A percentile compares a stretch with the other conserved stretches of the same genome.
Evolutionary conservation across 2,888 invertebrate species (phyloP).

Genomic region (Corbicula japonica): DNA sequence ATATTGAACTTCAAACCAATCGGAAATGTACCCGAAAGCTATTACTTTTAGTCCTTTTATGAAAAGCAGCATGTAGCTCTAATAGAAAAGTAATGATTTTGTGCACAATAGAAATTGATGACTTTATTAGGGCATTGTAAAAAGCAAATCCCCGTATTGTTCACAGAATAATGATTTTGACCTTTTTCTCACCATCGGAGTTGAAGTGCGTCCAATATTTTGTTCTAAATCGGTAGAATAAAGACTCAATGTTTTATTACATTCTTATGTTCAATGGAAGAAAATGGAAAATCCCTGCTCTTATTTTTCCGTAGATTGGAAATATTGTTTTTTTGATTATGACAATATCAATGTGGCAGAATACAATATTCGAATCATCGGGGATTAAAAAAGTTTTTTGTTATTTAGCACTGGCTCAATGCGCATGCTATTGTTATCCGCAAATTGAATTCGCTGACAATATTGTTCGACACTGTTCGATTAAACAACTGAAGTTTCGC

Average conservation of each 20-base stretch:
- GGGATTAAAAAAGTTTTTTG: slow-evolving; percentile 70
- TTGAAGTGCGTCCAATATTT: slow-evolving; percentile 64
- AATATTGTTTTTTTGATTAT: slow-evolving; percentile 68
- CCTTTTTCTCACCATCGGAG: slow-evolving; percentile 42
- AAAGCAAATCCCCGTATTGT: slow-evolving; percentile 60
- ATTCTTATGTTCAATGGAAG: slow-evolving; percentile 64
- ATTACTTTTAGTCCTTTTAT: slow-evolving; percentile 57
- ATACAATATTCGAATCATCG: slow-evolving; percentile 59
- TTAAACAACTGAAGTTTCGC: slow-evolving; percentile 59
- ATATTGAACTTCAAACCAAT: slow-evolving; percentile 54
- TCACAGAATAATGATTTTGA: slow-evolving; percentile 56
- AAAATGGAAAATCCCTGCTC: slow-evolving; percentile 72
- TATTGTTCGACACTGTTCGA: slow-evolving; percentile 62
- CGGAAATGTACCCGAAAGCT: slow-evolving; percentile 61
- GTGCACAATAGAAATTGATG: slow-evolving; percentile 49
- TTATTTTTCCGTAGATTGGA: slow-evolving; percentile 57
- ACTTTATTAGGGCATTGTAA: slow-evolving; percentile 68
- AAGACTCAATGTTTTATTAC: slow-evolving; percentile 59
- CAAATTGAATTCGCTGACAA: slow-evolving; percentile 67
- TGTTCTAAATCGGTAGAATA: slow-evolving; percentile 52
- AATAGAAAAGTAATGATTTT: slow-evolving; percentile 67
- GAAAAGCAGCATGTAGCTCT: slow-evolving; percentile 46
- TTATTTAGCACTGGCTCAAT: slow-evolving; percentile 62
- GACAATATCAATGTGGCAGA: slow-evolving; percentile 61
- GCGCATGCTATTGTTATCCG: slow-evolving; percentile 63